Conservation (phyloP, 2,888 invertebrate species). For the Phorcus lineatus region DNA sequence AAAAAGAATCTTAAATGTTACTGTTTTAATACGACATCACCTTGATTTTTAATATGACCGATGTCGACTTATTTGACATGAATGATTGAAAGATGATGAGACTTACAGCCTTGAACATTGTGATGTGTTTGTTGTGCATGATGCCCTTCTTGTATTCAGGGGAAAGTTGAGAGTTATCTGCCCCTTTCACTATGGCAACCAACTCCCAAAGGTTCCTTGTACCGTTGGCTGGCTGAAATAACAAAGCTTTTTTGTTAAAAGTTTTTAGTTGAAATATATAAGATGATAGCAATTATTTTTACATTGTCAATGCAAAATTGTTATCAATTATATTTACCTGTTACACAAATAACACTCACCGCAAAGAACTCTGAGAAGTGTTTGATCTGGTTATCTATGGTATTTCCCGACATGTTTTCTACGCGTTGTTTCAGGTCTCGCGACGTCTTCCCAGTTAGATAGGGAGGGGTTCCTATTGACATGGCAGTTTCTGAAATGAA, state of each 20-base stretch:
- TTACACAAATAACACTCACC: constrained; percentile 49
- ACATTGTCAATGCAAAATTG: no score
- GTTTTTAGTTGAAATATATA: no score
- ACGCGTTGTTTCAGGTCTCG: constrained; percentile 56
- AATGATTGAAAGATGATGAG: not conserved
- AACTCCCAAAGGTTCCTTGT: constrained; percentile 75
- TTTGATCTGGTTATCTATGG: constrained; percentile 44
- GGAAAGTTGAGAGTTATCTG: constrained; percentile 68
- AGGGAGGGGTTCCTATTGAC: constrained; percentile 51
- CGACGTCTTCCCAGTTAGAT: constrained; percentile 65
- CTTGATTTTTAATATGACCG: no score
- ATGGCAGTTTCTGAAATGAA: constrained; percentile 59
- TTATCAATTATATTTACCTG: not conserved
- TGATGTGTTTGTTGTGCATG: constrained; percentile 74
- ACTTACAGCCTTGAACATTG: constrained; percentile 71
- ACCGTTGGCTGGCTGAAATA: constrained; percentile 69
- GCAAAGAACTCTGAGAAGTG: constrained; percentile 69
- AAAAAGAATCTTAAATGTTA: no score
- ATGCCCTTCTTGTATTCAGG: constrained; percentile 73
- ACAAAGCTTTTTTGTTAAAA: not conserved
- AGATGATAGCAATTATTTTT: no score
- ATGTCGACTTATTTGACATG: not conserved
- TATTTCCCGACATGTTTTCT: constrained; percentile 49
- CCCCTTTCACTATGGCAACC: constrained; percentile 69
- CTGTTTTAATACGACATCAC: no score